phyloP scores from a whole-genome alignment of 1,140 invertebrate species.

The Gryllus bimaculatus region DNA sequence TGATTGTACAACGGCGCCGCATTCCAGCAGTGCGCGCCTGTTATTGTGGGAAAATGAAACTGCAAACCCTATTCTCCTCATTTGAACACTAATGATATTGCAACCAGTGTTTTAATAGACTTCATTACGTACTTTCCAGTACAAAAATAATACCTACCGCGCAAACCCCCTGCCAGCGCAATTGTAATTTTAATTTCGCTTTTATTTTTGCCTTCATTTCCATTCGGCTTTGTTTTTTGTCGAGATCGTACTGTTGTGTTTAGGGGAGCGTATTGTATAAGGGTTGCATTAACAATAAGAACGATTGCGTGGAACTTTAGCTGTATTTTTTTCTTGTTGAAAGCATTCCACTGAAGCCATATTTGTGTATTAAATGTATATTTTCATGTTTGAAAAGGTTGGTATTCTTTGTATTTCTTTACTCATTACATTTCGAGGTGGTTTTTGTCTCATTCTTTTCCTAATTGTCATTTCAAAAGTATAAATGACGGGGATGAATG shows the following conservation, averaged over 20 bases:
- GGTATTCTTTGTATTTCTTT: too few relatives aligned
- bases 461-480: too few relatives aligned
- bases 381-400: too few relatives aligned
- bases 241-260: background rate
- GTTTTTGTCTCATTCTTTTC: too few relatives aligned
- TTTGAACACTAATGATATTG: conserved; percentile 5
- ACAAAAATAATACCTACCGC: background rate
- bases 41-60: conserved; percentile 1
- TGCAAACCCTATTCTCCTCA: background rate
- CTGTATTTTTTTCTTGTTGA: too few relatives aligned
- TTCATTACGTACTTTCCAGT: background rate
- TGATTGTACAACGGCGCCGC: background rate
- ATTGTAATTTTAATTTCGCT: conserved; percentile 6
- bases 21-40: background rate
- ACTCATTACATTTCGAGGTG: too few relatives aligned
- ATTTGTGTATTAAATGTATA: too few relatives aligned
- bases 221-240: background rate
- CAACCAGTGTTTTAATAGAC: conserved; percentile 4
- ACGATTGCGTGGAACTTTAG: background rate
- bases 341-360: too few relatives aligned
- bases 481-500: too few relatives aligned
- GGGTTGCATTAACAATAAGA: background rate
- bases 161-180: background rate
- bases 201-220: background rate
- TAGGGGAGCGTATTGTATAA: background rate